Evolutionary conservation across 1,140 invertebrate species (phyloP).

Genomic region (Rhizoglyphus robini): DNA sequence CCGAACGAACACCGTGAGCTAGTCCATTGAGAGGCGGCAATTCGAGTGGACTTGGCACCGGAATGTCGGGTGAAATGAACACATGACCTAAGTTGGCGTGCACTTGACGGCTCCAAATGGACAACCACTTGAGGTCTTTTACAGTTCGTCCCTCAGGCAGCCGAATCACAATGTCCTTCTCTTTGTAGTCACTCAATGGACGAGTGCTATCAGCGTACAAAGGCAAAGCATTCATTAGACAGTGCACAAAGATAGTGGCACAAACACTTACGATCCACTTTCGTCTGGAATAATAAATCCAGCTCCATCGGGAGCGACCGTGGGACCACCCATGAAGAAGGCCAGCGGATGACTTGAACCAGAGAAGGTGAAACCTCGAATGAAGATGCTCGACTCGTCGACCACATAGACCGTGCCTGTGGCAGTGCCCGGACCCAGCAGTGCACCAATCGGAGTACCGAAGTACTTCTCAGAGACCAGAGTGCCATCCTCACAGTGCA

Average conservation of each 20-base stretch:
- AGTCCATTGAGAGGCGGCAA: slow-evolving; percentile 22
- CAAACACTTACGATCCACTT: slow-evolving; percentile 45
- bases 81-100: slow-evolving; percentile 64
- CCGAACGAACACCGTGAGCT: slow-evolving; percentile 59
- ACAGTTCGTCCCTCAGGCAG: slow-evolving; percentile 65
- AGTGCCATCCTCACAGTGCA: background rate
- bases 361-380: slow-evolving; percentile 71
- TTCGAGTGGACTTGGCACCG: slow-evolving; percentile 50
- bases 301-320: slow-evolving; percentile 53
- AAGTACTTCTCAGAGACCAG: slow-evolving; percentile 1
- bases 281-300: slow-evolving; percentile 56
- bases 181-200: slow-evolving; percentile 54
- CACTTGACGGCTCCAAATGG: slow-evolving; percentile 61
- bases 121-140: slow-evolving; percentile 71
- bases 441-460: background rate
- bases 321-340: slow-evolving; percentile 74
- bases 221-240: too few species aligned
- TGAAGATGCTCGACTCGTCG: slow-evolving; percentile 69
- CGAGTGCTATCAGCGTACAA: slow-evolving; percentile 56
- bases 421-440: slow-evolving; percentile 38
- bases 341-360: slow-evolving; percentile 58
- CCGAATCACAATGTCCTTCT: slow-evolving; percentile 62
- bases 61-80: slow-evolving; percentile 56
- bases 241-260: slow-evolving; percentile 17
- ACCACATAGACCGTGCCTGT: slow-evolving; percentile 64